These are phyloP conservation scores for Aurelia aurita complex sp. Pacific DNA, from an alignment of 30 jellyfish, hydroid and myxozoan genomes.

Conservation along the genomic window DNA sequence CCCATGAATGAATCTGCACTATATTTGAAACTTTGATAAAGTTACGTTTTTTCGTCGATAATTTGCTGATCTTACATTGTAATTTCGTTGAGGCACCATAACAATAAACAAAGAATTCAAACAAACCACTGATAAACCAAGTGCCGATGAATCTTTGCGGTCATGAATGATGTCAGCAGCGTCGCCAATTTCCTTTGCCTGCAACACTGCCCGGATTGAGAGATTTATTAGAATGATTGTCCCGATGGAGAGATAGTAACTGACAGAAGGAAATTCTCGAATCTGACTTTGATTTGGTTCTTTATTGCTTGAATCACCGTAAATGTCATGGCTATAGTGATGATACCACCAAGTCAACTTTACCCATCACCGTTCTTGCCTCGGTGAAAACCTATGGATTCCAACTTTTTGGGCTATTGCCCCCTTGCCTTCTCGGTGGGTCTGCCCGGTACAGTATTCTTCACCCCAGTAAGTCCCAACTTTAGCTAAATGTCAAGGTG, in stretches of 20 bases:
- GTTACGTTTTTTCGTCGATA: no score
- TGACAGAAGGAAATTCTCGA: conserved; percentile 43
- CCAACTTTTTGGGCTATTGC: no score
- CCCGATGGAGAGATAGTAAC: not conserved
- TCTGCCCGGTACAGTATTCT: no score
- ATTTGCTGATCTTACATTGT: no score
- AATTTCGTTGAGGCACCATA: not conserved
- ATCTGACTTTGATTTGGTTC: conserved; percentile 26
- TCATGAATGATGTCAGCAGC: conserved; percentile 1
- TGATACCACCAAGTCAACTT: no score
- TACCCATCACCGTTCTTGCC: no score
- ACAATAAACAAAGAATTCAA: conserved; percentile 15
- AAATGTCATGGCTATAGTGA: conserved; percentile 9
- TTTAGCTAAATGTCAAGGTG: no score
- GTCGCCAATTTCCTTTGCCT: not conserved
- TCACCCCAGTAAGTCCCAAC: no score
- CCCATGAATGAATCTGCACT: no score
- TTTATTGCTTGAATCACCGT: conserved; percentile 39
- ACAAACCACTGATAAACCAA: conserved; percentile 6
- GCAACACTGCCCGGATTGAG: conserved; percentile 31
- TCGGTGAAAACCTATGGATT: no score
- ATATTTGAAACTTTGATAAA: no score
- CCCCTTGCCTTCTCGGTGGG: no score
- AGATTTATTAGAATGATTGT: conserved; percentile 35
- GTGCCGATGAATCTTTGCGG: conserved; percentile 8